These are phyloP conservation scores for Gadopsis marmoratus DNA, from an alignment of 2,797 vertebrate genomes.

Conservation along the genomic window DNA sequence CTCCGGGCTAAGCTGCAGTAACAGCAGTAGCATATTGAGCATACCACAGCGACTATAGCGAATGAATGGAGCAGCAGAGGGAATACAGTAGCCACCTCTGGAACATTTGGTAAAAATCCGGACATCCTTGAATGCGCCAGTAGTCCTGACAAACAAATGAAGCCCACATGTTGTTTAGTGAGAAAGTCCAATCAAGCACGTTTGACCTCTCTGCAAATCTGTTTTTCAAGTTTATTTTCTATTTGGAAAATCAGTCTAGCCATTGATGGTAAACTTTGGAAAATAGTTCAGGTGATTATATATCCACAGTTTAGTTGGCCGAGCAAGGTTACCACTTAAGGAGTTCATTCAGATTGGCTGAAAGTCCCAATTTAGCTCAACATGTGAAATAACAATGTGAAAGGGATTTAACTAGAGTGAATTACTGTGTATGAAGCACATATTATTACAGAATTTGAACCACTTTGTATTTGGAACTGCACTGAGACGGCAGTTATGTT, in stretches of 20 bases:
- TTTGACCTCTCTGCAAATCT: neutral
- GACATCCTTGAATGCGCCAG: neutral
- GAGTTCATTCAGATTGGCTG: too few species aligned
- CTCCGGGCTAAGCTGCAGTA: neutral
- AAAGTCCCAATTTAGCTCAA: too few species aligned
- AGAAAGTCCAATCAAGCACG: neutral
- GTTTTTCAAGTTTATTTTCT: neutral
- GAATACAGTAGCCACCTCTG: neutral
- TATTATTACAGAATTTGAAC: too few species aligned
- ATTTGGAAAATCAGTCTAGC: neutral
- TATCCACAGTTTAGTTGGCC: too few species aligned
- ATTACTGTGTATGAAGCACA: too few species aligned
- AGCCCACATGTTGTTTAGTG: neutral
- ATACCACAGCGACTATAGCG: neutral
- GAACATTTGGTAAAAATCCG: neutral
- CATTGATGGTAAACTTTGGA: neutral
- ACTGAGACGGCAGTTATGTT: too few species aligned
- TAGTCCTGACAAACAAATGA: neutral
- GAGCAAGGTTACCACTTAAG: too few species aligned
- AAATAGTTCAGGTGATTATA: neutral
- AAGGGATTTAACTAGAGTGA: too few species aligned
- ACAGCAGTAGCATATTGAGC: neutral
- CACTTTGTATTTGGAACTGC: too few species aligned
- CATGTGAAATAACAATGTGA: too few species aligned
- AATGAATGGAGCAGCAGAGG: neutral